A percentile compares a stretch with the other conserved stretches of the same genome.
Conservation (phyloP, 2,888 invertebrate species). For the Cephus nigrinus region DNA sequence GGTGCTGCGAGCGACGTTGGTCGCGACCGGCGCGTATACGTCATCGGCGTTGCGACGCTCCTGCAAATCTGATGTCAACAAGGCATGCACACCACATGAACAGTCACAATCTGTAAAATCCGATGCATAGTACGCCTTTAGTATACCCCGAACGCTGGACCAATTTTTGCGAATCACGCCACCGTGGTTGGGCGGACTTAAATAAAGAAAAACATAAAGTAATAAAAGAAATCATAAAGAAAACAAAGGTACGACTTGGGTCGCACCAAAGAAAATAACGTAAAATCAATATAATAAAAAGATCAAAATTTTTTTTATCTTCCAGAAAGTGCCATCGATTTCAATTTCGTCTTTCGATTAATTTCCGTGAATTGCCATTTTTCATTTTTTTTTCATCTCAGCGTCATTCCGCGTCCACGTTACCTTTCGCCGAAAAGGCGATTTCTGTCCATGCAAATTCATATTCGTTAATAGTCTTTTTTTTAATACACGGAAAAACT, state of each 20-base stretch:
- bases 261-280: conserved; percentile 4
- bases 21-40: conserved; percentile 46
- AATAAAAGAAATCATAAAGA: conserved; percentile 7
- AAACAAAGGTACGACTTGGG: not conserved
- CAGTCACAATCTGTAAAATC: conserved; percentile 62
- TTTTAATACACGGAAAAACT: conserved; percentile 68
- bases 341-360: not conserved
- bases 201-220: conserved; percentile 22
- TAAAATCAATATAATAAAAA: conserved; percentile 7
- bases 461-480: not conserved
- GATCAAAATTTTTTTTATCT: not conserved
- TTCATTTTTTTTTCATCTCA: not conserved
- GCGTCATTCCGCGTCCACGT: not conserved
- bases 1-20: conserved; percentile 57
- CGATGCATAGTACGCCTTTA: conserved; percentile 30
- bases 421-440: not conserved
- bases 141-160: not conserved
- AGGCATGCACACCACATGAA: conserved; percentile 65
- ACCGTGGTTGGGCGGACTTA: conserved; percentile 8
- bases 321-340: not conserved
- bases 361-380: not conserved
- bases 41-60: conserved; percentile 54
- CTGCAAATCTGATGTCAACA: conserved; percentile 66
- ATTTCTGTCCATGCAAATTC: not conserved
- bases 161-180: not conserved